Conservation (phyloP, 1,140 invertebrate genomes). For the Tribolium castaneum region DNA sequence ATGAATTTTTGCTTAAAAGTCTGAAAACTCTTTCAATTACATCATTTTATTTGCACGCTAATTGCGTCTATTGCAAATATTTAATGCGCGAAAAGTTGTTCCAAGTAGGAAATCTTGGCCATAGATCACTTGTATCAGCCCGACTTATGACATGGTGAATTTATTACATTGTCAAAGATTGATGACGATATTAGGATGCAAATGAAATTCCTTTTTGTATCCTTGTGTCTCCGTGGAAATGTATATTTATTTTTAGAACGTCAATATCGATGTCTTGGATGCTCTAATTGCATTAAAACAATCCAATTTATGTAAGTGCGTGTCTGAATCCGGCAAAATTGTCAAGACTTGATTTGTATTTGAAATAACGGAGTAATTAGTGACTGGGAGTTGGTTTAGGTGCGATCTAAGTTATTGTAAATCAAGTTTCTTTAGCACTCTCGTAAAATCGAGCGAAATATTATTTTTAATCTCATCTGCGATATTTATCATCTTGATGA, state of each 20-base stretch:
- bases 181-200: slow-evolving; percentile 1
- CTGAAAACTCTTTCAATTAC: too few species aligned
- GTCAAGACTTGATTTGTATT: slow-evolving; percentile 15
- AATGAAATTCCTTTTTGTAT: slow-evolving; percentile 31
- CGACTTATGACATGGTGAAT: not conserved
- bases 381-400: not conserved
- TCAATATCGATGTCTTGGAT: slow-evolving; percentile 19
- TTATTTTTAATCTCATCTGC: not conserved
- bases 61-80: not conserved
- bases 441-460: not conserved
- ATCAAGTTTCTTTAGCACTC: not conserved
- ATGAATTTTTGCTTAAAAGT: not conserved
- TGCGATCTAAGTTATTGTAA: not conserved
- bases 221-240: not conserved
- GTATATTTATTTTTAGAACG: slow-evolving; percentile 16
- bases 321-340: slow-evolving; percentile 18
- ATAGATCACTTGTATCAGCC: not conserved
- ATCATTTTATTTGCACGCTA: not conserved
- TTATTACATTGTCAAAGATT: slow-evolving; percentile 3
- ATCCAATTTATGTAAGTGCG: slow-evolving; percentile 22
- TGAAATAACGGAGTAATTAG: not conserved
- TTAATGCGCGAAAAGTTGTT: not conserved
- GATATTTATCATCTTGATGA: not conserved
- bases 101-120: not conserved
- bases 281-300: slow-evolving; percentile 34